Percentiles rank a stretch among this genome's conserved stretches.
phyloP scores from a whole-genome alignment of 23 tunicate species.

The Styela clava region DNA sequence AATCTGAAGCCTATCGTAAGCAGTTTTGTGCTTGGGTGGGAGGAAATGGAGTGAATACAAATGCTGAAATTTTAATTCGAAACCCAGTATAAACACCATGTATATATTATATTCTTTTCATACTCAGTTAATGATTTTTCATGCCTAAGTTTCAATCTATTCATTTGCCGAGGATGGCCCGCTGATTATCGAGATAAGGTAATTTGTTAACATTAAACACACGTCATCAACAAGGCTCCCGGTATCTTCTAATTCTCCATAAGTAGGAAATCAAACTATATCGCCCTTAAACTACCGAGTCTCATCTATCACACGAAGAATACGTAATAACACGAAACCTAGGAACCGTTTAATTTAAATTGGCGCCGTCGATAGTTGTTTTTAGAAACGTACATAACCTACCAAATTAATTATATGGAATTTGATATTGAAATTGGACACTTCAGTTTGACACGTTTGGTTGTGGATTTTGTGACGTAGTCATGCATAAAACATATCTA shows the following conservation, averaged over 20 bases:
- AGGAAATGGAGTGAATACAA: no score
- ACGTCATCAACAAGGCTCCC: neutral
- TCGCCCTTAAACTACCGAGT: neutral
- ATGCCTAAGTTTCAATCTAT: no score
- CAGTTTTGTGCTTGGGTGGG: no score
- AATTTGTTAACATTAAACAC: neutral
- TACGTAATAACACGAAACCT: neutral
- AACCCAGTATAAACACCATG: no score
- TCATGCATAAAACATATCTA: neutral
- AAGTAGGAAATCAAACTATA: neutral
- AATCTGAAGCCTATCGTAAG: no score
- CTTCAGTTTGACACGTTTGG: neutral
- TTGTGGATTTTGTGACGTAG: neutral
- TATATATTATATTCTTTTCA: no score
- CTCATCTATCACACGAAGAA: neutral
- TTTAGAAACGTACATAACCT: neutral
- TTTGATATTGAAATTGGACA: neutral
- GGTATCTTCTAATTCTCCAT: neutral
- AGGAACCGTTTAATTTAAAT: neutral
- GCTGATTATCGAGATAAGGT: no score
- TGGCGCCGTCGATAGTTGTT: neutral
- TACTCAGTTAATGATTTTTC: no score
- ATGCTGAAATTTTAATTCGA: no score
- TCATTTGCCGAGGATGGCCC: no score
- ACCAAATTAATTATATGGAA: neutral